phyloP scores from a whole-genome alignment of 2,113 vertebrate genomes.

The Corapipo altera region DNA sequence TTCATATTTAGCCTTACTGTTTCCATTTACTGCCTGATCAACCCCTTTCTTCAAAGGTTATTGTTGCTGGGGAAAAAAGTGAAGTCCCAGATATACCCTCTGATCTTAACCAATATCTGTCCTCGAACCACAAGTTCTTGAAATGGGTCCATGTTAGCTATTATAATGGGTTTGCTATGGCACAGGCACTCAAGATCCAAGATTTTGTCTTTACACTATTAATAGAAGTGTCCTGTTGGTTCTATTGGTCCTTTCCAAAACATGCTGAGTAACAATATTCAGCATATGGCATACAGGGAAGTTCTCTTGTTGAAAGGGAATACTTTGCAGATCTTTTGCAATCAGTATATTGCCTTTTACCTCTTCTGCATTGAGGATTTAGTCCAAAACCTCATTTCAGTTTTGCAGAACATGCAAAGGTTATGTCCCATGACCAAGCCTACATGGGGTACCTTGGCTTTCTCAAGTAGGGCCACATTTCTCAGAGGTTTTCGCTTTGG shows the following conservation, averaged over 20 bases:
- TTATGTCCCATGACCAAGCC: not conserved
- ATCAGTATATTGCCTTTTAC: not conserved
- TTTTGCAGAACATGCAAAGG: not conserved
- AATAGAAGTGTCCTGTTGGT: not conserved
- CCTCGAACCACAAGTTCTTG: not conserved
- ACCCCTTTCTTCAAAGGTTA: constrained; percentile 6
- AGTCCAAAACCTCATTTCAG: not conserved
- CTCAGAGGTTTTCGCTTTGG: not conserved
- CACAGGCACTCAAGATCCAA: not conserved
- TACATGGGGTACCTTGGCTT: not conserved
- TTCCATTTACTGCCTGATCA: constrained; percentile 14
- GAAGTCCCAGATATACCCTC: not conserved
- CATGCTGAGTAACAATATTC: not conserved
- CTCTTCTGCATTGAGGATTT: not conserved
- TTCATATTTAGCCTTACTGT: not conserved
- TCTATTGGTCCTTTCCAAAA: not conserved
- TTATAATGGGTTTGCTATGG: not conserved
- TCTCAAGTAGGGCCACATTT: not conserved
- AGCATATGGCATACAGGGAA: not conserved
- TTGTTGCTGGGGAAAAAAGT: not conserved
- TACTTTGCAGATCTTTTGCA: not conserved
- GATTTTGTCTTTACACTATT: not conserved
- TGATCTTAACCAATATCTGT: not conserved
- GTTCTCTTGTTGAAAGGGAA: not conserved
- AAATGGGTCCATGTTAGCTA: not conserved